A percentile compares a stretch with the other conserved stretches of the same genome.
Evolutionary conservation across 1,140 invertebrate genomes (phyloP).

Genomic region (Pinna nobilis): DNA sequence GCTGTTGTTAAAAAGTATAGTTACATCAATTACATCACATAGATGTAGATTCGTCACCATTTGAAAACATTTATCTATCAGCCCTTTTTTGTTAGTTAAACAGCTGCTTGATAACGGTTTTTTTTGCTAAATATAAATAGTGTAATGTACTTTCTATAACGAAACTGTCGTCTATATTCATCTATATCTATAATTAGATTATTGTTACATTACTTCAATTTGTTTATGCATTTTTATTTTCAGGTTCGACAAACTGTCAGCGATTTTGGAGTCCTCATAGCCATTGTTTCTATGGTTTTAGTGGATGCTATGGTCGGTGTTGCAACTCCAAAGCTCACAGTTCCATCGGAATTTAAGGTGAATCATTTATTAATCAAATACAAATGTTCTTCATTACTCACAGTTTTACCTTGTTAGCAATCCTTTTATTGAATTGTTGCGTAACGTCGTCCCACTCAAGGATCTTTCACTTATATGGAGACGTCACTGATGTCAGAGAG

Average conservation of each 20-base stretch:
- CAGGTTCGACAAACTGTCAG: conserved; percentile 91
- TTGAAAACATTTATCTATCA: too few species aligned
- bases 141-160: not conserved
- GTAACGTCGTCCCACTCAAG: too few species aligned
- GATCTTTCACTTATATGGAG: too few species aligned
- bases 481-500: not conserved
- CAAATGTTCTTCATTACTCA: too few species aligned
- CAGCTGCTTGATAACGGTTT: too few species aligned
- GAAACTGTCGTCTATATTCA: not conserved
- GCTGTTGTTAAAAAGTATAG: too few species aligned
- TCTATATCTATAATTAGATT: not conserved
- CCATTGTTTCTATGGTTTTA: conserved; percentile 93
- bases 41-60: too few species aligned
- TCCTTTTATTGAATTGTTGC: too few species aligned
- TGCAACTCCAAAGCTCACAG: conserved; percentile 95
- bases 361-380: not conserved
- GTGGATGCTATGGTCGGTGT: conserved; percentile 90
- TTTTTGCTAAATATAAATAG: too few species aligned
- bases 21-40: too few species aligned
- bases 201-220: not conserved
- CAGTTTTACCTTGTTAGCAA: too few species aligned
- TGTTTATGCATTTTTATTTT: conserved; percentile 25
- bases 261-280: conserved; percentile 98
- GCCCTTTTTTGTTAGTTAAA: too few species aligned
- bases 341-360: conserved; percentile 78